These are phyloP conservation scores for Otolemur crassicaudatus DNA, from an alignment of 2,797 vertebrate species.

Conservation along the genomic window DNA sequence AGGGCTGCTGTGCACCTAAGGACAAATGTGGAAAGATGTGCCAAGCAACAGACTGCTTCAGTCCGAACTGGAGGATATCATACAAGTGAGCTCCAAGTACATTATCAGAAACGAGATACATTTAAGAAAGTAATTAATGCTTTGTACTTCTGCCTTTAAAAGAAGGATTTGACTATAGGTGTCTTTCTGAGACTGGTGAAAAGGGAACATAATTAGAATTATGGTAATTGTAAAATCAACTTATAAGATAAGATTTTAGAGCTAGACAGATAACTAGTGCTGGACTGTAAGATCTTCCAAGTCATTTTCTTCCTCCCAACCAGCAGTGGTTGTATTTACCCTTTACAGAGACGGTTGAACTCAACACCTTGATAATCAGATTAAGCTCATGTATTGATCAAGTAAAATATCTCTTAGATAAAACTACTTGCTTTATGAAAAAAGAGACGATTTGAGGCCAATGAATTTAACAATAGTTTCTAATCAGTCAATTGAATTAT, in stretches of 20 bases:
- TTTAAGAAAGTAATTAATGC: not conserved
- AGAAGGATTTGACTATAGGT: not conserved
- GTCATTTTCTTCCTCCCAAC: not conserved
- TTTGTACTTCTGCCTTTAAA: not conserved
- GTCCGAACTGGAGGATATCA: not conserved
- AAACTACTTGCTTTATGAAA: slow-evolving; percentile 51
- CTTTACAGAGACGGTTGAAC: not conserved
- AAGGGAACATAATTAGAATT: not conserved
- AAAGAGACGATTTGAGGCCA: slow-evolving; percentile 67
- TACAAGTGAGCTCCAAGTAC: not conserved
- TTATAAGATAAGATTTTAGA: not conserved
- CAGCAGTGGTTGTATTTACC: not conserved
- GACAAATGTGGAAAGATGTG: not conserved
- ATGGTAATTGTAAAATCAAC: not conserved
- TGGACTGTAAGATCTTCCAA: not conserved
- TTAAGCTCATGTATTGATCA: slow-evolving; percentile 19
- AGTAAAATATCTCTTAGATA: slow-evolving; percentile 67
- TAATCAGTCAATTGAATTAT: slow-evolving; percentile 77
- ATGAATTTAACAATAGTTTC: slow-evolving; percentile 70
- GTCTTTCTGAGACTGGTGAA: not conserved
- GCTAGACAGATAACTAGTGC: not conserved
- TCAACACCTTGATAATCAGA: slow-evolving; percentile 40
- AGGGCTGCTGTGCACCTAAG: not conserved
- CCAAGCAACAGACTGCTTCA: not conserved
- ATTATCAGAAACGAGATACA: not conserved